Evolutionary conservation across 2,113 vertebrate genomes (phyloP), one percentile per base, ranked within the genome.

Genomic region (Zosterops borbonicus): DNA sequence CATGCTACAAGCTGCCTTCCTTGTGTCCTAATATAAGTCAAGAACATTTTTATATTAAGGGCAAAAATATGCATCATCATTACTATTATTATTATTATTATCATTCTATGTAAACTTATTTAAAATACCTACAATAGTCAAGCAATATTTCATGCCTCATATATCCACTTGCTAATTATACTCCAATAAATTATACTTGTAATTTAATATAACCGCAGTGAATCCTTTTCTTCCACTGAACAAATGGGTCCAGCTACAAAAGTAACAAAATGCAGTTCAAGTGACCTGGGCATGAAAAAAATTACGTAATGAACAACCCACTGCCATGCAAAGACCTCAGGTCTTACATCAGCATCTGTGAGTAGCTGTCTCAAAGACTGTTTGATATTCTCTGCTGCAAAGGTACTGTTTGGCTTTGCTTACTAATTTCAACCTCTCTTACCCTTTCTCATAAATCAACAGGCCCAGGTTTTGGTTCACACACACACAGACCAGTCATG

Each of bases 381-480:
- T 33, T 78, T 82, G 75, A 70, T 88, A 88, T 28, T 89, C 37
- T 25, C 28, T n/a, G 47, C 68, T 94, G 52, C 39, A 46, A 58
- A 79, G 55, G 76, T 77, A 56, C 44, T 62, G 67, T 55, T 94
- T 91, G 77, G 63, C 63, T 96, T 96, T 90, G 69, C 42, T 92
- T 94, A 89, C 77, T 62, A 55, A 88, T 82, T 89, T 68, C 83
- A 96, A 85, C 59, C 58, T 92, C 69, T 90, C 76, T 83, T 87
- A 80, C 83, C 82, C 86, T 81, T 80, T 49, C 71, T 94, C 89
- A 78, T 94, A 91, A 90, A 95, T 83, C 76, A 94, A 42, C 62
- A 71, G 42, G 29, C 65, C 20, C 41, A 49, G 50, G 35, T 64
- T 83, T 52, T 23, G 73, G 83, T 81, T 92, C 79, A 78, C 60